These are phyloP conservation scores for Megaptera novaeangliae DNA, from an alignment of 2,113 vertebrate genomes.

Conservation along the genomic window DNA sequence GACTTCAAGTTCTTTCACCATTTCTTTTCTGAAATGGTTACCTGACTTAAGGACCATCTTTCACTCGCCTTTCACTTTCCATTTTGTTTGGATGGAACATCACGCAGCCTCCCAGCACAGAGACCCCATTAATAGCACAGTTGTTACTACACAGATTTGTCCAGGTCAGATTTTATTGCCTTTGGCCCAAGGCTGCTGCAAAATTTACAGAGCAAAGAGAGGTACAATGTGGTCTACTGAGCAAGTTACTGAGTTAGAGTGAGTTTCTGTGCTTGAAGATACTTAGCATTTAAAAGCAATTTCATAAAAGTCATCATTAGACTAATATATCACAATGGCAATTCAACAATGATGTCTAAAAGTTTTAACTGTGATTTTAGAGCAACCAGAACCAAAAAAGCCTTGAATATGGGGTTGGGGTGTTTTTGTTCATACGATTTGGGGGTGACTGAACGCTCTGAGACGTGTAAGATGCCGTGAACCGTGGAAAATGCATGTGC, in stretches of 20 bases:
- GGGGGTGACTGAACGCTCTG: not conserved
- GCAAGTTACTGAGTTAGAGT: not conserved
- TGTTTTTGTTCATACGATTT: not conserved
- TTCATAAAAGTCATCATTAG: slow-evolving; percentile 49
- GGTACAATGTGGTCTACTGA: slow-evolving; percentile 17
- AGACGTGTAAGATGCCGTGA: not conserved
- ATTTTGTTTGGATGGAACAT: not conserved
- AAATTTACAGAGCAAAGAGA: slow-evolving; percentile 59
- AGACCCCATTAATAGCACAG: not conserved
- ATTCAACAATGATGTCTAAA: not conserved
- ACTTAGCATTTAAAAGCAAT: slow-evolving; percentile 41
- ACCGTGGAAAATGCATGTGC: slow-evolving; percentile 7
- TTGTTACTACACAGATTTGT: slow-evolving; percentile 11
- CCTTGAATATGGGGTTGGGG: not conserved
- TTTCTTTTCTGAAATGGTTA: not conserved
- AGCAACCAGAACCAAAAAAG: not conserved
- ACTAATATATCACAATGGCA: slow-evolving; percentile 44
- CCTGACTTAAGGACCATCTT: not conserved
- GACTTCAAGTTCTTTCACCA: not conserved
- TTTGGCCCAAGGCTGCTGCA: slow-evolving; percentile 40
- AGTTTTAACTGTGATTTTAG: not conserved
- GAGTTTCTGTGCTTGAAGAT: slow-evolving; percentile 7
- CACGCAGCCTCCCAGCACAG: not conserved
- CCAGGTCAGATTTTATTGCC: slow-evolving; percentile 62
- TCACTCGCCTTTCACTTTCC: not conserved